Evolutionary conservation across 92 coral and sea anemone species (phyloP).

Genomic region (Zoanthus solanderi): DNA sequence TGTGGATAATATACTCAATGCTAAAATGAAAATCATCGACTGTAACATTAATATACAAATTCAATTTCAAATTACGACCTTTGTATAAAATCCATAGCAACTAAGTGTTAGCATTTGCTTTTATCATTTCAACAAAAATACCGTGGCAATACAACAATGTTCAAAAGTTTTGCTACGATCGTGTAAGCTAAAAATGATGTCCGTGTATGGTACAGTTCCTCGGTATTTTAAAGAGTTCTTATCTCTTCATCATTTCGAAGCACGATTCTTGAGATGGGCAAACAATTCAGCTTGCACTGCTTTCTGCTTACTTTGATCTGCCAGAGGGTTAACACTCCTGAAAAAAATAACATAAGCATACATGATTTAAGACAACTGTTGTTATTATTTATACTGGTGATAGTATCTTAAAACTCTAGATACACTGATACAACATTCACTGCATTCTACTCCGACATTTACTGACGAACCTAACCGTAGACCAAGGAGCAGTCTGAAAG

Average conservation of each 20-base stretch:
- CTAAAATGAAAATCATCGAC: neutral
- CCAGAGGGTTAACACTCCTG: constrained; percentile 89
- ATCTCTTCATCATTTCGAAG: constrained; percentile 16
- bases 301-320: constrained; percentile 82
- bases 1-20: neutral
- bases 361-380: no score
- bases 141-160: constrained; percentile 26
- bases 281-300: constrained; percentile 94
- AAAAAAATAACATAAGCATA: neutral
- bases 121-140: constrained; percentile 48
- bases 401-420: no score
- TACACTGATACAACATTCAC: no score
- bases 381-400: no score
- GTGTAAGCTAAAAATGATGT: constrained; percentile 17
- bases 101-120: neutral
- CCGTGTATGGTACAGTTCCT: constrained; percentile 25
- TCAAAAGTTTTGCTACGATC: constrained; percentile 11
- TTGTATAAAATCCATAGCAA: constrained; percentile 37
- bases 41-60: neutral
- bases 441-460: no score
- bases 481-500: no score
- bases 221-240: neutral
- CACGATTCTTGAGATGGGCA: constrained; percentile 85
- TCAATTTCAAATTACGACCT: constrained; percentile 16
- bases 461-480: no score